These are phyloP conservation scores for Geodia barretti DNA, from an alignment of 37 sponge, comb jelly and placozoan genomes.

Conservation along the genomic window DNA sequence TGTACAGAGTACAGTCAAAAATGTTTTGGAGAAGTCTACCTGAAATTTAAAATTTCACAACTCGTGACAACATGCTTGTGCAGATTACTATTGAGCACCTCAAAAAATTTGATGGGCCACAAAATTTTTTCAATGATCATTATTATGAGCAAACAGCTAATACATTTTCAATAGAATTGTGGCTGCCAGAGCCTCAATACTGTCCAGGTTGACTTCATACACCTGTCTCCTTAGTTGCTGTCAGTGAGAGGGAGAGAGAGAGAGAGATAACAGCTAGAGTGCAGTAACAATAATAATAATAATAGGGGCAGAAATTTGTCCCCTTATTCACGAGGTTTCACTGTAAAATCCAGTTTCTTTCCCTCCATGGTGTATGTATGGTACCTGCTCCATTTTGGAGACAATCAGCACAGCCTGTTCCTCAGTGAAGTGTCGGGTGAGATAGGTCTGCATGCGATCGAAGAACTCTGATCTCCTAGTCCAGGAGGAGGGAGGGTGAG, in stretches of 20 bases:
- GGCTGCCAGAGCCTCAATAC: slow-evolving; percentile 23
- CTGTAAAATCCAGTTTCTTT: not conserved
- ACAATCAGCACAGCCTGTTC: slow-evolving; percentile 27
- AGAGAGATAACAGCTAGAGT: not conserved
- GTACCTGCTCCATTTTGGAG: slow-evolving; percentile 16
- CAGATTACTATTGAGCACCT: too few species aligned
- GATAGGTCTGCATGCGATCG: slow-evolving; percentile 3
- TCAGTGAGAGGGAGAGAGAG: not conserved
- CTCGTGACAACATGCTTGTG: too few species aligned
- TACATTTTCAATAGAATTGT: too few species aligned
- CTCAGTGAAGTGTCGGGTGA: slow-evolving; percentile 11
- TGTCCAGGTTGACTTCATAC: slow-evolving; percentile 26
- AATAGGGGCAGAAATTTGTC: too few species aligned
- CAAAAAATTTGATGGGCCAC: too few species aligned
- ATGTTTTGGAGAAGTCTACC: too few species aligned
- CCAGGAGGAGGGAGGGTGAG: not conserved
- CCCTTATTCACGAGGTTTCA: not conserved
- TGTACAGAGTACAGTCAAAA: too few species aligned
- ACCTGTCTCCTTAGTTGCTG: slow-evolving; percentile 26
- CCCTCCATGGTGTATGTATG: not conserved
- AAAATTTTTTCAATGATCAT: too few species aligned
- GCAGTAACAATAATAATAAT: too few species aligned
- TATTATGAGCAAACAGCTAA: too few species aligned
- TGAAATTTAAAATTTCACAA: too few species aligned
- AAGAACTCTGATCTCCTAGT: slow-evolving; percentile 5